phyloP scores from a whole-genome alignment of 2,113 vertebrate species.

The Megatriorchis doriae region DNA sequence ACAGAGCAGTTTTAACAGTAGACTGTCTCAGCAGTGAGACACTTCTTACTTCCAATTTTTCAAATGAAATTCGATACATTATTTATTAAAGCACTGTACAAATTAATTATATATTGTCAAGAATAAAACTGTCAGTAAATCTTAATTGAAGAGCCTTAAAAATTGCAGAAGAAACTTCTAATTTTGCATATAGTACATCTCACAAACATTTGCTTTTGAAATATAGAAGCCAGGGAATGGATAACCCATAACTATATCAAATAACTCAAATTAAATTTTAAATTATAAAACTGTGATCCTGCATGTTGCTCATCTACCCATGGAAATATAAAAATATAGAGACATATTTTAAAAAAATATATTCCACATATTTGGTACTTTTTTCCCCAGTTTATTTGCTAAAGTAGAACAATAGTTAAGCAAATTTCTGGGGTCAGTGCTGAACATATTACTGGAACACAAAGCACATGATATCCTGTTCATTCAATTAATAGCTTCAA shows the following conservation, averaged over 20 bases:
- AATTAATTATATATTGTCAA: background rate
- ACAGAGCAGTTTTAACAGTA: background rate
- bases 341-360: too few species aligned
- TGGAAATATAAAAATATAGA: background rate
- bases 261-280: background rate
- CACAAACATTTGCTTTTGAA: background rate
- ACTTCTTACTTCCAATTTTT: background rate
- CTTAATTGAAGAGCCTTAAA: background rate
- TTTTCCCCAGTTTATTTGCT: background rate
- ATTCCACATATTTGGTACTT: background rate
- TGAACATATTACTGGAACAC: background rate
- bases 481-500: background rate
- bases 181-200: background rate
- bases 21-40: background rate
- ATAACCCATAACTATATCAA: rapidly evolving
- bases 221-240: background rate
- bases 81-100: background rate
- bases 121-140: background rate
- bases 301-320: background rate
- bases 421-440: background rate
- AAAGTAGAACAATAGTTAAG: background rate
- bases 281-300: background rate
- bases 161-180: background rate
- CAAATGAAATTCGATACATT: background rate
- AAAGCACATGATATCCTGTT: background rate